Evolutionary conservation across 2,113 vertebrate genomes (phyloP).

Genomic region (Tachycineta bicolor): DNA sequence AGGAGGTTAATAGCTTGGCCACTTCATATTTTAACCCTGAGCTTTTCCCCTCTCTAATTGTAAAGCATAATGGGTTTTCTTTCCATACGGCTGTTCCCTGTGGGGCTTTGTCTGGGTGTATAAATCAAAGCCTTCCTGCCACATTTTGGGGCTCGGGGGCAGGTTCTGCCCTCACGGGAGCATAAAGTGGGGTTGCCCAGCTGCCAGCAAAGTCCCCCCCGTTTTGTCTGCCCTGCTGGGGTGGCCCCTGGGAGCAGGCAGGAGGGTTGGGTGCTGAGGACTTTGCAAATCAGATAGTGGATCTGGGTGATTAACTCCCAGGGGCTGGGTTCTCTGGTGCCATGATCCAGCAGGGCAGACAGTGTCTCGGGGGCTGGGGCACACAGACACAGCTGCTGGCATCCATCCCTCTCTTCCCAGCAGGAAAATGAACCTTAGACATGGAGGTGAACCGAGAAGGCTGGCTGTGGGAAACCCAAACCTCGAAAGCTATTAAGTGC

Average conservation of each 20-base stretch:
- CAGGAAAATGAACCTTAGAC: neutral
- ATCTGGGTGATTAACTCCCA: neutral
- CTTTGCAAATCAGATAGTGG: neutral
- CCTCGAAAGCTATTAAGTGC: neutral
- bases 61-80: neutral
- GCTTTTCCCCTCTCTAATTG: neutral
- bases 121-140: constrained; percentile 8
- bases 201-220: neutral
- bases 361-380: neutral
- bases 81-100: neutral
- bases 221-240: neutral
- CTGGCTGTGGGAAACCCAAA: neutral
- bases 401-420: neutral
- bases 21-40: constrained; percentile 22
- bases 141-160: neutral
- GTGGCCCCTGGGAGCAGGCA: neutral
- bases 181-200: neutral
- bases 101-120: neutral
- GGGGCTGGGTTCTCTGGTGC: neutral
- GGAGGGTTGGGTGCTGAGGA: neutral
- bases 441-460: neutral
- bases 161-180: neutral
- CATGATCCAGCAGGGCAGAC: neutral
- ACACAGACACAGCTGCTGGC: neutral
- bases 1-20: constrained; percentile 57